Percentiles rank a stretch among this genome's conserved stretches.
phyloP scores from a whole-genome alignment of 2,888 invertebrate genomes.

The Panzeria rudis region DNA sequence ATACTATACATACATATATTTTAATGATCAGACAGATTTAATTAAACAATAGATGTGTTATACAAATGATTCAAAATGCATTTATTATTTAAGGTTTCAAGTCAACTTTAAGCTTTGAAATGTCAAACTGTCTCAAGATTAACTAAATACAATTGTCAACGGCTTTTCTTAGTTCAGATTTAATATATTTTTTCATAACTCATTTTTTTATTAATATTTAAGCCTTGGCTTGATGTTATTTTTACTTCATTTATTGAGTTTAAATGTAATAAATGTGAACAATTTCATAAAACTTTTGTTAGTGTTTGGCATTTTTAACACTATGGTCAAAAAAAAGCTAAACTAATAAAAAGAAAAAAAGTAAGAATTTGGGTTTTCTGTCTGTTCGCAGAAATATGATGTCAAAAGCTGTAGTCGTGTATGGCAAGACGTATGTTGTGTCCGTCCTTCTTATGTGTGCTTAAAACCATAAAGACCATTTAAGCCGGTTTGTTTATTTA shows the following conservation, averaged over 20 bases:
- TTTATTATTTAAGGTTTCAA: slow-evolving; percentile 41
- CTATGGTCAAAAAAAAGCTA: slow-evolving; percentile 6
- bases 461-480: slow-evolving; percentile 41
- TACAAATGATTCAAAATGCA: neutral
- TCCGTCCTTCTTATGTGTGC: slow-evolving; percentile 37
- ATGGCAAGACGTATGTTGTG: slow-evolving; percentile 37
- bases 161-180: slow-evolving; percentile 38
- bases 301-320: slow-evolving; percentile 21
- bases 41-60: slow-evolving; percentile 35
- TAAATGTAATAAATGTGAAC: slow-evolving; percentile 3
- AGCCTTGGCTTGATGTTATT: neutral
- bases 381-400: slow-evolving; percentile 56
- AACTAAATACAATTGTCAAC: slow-evolving; percentile 65
- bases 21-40: slow-evolving; percentile 1
- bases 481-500: slow-evolving; percentile 40
- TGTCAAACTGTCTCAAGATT: slow-evolving; percentile 70
- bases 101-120: slow-evolving; percentile 50
- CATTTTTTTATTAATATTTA: slow-evolving; percentile 5
- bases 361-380: slow-evolving; percentile 16
- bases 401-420: slow-evolving; percentile 50
- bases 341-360: slow-evolving; percentile 23
- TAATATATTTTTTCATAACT: neutral
- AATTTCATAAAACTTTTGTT: neutral
- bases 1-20: neutral
- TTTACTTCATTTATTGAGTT: slow-evolving; percentile 4